Evolutionary conservation across 2,888 invertebrate species (phyloP), one percentile per base, ranked within the genome.

Genomic region (Bombyx huttoni): DNA sequence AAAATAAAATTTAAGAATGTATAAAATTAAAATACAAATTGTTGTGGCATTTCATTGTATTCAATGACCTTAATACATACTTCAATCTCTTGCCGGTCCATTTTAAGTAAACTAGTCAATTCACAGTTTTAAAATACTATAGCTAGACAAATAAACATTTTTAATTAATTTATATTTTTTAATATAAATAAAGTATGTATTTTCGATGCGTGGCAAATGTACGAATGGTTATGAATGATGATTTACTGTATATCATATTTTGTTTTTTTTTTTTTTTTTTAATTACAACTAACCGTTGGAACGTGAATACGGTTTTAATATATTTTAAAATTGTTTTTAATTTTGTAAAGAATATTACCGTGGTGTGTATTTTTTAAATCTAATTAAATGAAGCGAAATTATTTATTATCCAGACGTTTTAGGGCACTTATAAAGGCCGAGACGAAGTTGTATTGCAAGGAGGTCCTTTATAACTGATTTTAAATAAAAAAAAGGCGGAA

Each of bases 11-110:
- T 24, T 3, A 24, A 24, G 5, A 24, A 24, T n/a, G n/a, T n/a
- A 24, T 24, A 24, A 24, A 24, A 24, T 2, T 24, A 24, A 57
- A 62, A 58, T 14, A 9, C 9, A 13, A 47, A 7, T 47, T 47
- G 9, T 48, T 47, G 9, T 48, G 48, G 24, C 24, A 60, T 60
- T 60, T 49, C 64, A 69, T 64, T 65, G 63, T 65, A 59, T 64
- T 62, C 52, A 49, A n/a, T 24, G 35, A 24, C 40, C 47, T 40
- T 40, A 10, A 10, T 12, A 40, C 8, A 40, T 12, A 40, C 40
- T 40, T 40, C 40, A 40, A 40, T 10, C 40, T 40, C 40, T 40
- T 40, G 40, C 40, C 40, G 40, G 40, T 40, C 40, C 40, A 40
- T 40, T 40, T 10, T 40, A 40, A 40, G 40, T 40, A 40, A 40